Conservation (phyloP, 2,113 vertebrate genomes). For the Amazona vittata region DNA sequence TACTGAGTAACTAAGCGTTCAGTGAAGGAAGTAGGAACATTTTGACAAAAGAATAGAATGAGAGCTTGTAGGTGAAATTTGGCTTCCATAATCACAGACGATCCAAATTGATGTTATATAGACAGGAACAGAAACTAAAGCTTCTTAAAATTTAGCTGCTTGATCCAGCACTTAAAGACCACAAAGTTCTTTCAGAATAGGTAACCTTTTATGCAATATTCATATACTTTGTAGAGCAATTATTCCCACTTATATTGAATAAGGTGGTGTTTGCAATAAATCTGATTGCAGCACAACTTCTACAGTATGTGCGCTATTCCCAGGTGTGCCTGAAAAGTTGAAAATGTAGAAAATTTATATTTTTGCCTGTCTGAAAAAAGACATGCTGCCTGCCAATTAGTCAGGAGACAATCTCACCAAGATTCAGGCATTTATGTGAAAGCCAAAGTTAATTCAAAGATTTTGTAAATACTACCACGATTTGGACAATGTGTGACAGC, state of each 20-base stretch:
- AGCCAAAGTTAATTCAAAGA: background rate
- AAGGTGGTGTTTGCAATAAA: background rate
- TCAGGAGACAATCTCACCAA: background rate
- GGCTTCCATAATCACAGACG: background rate
- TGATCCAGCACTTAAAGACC: background rate
- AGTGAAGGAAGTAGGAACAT: background rate
- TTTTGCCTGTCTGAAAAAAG: background rate
- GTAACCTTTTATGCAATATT: background rate
- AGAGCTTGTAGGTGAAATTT: background rate
- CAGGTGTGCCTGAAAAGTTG: background rate
- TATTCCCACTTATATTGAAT: background rate
- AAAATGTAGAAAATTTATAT: background rate
- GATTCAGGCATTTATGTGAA: background rate
- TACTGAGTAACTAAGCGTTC: background rate
- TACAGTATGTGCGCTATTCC: background rate
- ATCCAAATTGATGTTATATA: background rate
- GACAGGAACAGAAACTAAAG: background rate
- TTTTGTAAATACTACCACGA: background rate
- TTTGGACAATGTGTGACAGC: background rate
- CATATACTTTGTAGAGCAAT: background rate
- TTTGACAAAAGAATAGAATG: background rate
- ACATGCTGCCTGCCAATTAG: background rate
- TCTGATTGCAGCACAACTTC: background rate
- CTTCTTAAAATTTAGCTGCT: background rate
- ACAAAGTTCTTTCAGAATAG: background rate